These are phyloP conservation scores for Sitodiplosis mosellana DNA, from an alignment of 1,140 invertebrate genomes.

Conservation along the genomic window DNA sequence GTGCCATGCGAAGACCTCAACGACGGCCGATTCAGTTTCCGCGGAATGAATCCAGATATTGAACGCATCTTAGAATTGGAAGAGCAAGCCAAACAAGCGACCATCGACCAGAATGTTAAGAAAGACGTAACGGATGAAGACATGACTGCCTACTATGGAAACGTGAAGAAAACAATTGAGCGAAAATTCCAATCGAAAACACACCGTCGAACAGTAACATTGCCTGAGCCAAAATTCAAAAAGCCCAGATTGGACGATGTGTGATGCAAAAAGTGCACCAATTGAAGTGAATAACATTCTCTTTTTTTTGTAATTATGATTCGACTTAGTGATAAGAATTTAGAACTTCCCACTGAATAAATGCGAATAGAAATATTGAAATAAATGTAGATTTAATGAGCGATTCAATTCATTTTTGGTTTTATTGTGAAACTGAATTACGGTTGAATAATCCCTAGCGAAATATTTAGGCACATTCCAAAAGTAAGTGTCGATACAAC, in stretches of 20 bases:
- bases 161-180: constrained; percentile 18
- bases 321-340: no score
- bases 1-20: constrained; percentile 51
- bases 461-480: constrained; percentile 38
- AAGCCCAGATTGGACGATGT: no score
- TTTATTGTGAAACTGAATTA: no score
- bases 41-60: constrained; percentile 76
- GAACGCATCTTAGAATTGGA: constrained; percentile 51
- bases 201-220: constrained; percentile 8
- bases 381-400: no score
- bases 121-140: constrained; percentile 49
- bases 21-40: constrained; percentile 67
- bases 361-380: no score
- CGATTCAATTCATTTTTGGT: no score
- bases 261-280: no score
- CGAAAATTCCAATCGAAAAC: constrained; percentile 14
- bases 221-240: not conserved
- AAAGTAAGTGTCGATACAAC: constrained; percentile 39
- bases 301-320: no score
- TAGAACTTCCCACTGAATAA: no score
- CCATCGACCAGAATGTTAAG: constrained; percentile 28
- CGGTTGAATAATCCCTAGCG: not conserved
- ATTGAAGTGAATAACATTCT: no score
- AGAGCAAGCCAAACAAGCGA: constrained; percentile 20
- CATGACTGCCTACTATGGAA: constrained; percentile 37